Base-by-base conservation (phyloP, 2,113 vertebrate genomes). In the Tetraodon nigroviridis region DNA sequence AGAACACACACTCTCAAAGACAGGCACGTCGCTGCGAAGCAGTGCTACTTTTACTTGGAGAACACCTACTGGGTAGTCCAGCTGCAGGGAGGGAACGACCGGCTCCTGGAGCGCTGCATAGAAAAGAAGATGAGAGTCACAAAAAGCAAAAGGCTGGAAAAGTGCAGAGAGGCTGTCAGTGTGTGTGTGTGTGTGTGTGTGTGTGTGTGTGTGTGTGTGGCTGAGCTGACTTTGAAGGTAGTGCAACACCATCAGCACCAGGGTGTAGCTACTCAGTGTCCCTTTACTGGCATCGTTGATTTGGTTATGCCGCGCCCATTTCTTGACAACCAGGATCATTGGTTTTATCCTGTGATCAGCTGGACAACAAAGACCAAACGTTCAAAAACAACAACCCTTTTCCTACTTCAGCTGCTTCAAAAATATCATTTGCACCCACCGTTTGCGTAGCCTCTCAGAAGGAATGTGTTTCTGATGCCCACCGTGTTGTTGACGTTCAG, bases 381-480 rank as follows among this genome's bases (percentile, higher is more conserved):
- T 10, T 53, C 48, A 69, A 42, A 62, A 45, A 14, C 10, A 64
- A 0, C 37, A 37, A 55, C 2, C 1, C 41, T 44, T 17, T 8
- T 13, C 0, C 0, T 24, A 32, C 40, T 40, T 6, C 55, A 41
- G 4, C 14, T 12, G 15, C 53, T 21, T 17, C 40, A 54, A 52
- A 44, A 52, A 44, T 22, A 21, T 60, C 8, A 0, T 0, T 59
- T 20, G 65, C 69, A 92, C 93, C 91, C 90, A 99, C 97, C 87
- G 74, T 91, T 89, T 83, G 94, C 94, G 71, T 98, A 99, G 80
- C 90, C 90, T 90, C 91, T 93, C 65, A 99, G 89, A 79, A 99
- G 93, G 89, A 99, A 99, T 81, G 97, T 99, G 80, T 99, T 99
- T 88, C 96, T 92, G 92, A 99, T 98, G 81, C 96, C 96, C 65